Conservation (phyloP, 2,888 invertebrate genomes). For the Anthophora plumipes region DNA sequence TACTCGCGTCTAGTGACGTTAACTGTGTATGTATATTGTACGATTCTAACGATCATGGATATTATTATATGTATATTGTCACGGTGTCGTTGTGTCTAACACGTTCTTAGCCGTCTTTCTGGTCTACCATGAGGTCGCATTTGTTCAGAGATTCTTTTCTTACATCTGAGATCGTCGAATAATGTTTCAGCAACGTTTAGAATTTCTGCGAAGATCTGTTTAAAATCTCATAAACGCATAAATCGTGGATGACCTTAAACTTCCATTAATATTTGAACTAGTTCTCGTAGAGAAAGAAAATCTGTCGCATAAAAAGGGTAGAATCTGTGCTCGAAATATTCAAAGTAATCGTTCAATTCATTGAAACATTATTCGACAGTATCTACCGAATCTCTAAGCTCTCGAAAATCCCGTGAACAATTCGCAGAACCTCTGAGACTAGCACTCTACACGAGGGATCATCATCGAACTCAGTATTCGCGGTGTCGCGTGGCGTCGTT, state of each 20-base stretch:
- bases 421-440: not conserved
- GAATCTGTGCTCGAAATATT: not conserved
- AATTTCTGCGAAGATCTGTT: not conserved
- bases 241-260: not conserved
- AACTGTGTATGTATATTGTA: conserved; percentile 59
- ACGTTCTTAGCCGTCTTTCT: conserved; percentile 53
- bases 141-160: not conserved
- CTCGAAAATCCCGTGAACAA: not conserved
- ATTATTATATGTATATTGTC: conserved; percentile 61
- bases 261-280: not conserved
- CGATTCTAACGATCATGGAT: conserved; percentile 60
- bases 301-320: no score
- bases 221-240: not conserved
- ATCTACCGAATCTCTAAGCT: not conserved
- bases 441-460: conserved; percentile 32
- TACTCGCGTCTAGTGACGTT: conserved; percentile 54
- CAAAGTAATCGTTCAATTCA: no score
- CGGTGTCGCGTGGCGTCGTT: conserved; percentile 25
- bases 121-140: conserved; percentile 15
- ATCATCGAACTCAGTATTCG: conserved; percentile 17
- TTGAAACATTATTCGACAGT: not conserved
- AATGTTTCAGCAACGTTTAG: not conserved
- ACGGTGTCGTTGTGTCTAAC: conserved; percentile 59
- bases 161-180: not conserved
- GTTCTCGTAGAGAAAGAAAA: not conserved